Evolutionary conservation across 2,113 vertebrate genomes (phyloP).

Genomic region (Zapus hudsonius): DNA sequence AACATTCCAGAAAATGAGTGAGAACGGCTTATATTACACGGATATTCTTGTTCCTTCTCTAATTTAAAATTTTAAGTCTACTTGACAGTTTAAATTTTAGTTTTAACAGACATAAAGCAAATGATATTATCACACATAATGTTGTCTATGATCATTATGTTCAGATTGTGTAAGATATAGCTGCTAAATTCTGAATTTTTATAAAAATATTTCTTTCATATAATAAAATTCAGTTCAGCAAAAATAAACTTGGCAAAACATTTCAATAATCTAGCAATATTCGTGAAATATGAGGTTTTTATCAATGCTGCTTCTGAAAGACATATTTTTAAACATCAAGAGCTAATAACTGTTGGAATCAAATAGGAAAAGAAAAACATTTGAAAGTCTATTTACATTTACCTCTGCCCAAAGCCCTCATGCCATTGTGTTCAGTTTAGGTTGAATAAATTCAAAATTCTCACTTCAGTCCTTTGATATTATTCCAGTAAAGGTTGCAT

Average conservation of each 20-base stretch:
- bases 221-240: not conserved
- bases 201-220: not conserved
- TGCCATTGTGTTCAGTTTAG: constrained; percentile 62
- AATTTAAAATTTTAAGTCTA: constrained; percentile 15
- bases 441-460: constrained; percentile 87
- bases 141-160: constrained; percentile 1
- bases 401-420: constrained; percentile 65
- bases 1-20: not conserved
- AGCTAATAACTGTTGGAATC: constrained; percentile 78
- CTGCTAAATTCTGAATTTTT: not conserved
- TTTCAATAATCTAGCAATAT: constrained; percentile 25
- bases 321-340: constrained; percentile 77
- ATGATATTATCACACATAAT: not conserved
- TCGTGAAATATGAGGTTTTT: constrained; percentile 59
- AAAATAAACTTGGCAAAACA: constrained; percentile 10
- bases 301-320: constrained; percentile 70
- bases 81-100: constrained; percentile 16
- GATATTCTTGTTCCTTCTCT: constrained; percentile 11
- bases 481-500: constrained; percentile 83
- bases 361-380: constrained; percentile 71
- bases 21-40: not conserved
- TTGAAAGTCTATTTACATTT: constrained; percentile 56
- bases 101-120: constrained; percentile 39
- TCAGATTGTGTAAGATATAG: not conserved
- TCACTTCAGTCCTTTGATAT: constrained; percentile 88